phyloP scores from a whole-genome alignment of 1,140 invertebrate species.

The Octopus bimaculoides region DNA sequence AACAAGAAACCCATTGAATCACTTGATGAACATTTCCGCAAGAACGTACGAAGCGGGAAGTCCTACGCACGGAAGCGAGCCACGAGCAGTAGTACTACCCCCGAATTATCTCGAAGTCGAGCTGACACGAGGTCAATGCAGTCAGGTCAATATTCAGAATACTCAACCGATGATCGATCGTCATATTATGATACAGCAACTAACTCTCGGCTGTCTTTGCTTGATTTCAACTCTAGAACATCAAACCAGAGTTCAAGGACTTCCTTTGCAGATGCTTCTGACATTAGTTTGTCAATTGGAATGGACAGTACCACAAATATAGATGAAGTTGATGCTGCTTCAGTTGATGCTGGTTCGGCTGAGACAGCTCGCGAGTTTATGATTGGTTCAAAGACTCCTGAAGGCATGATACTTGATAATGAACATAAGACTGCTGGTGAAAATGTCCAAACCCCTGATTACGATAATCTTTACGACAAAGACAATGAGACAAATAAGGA shows the following conservation, averaged over 20 bases:
- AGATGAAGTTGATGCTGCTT: constrained; percentile 11
- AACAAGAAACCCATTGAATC: constrained; percentile 38
- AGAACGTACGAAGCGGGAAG: constrained; percentile 36
- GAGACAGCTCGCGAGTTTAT: not conserved
- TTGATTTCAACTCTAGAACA: constrained; percentile 36
- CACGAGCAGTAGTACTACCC: constrained; percentile 15
- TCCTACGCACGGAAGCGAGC: constrained; percentile 36
- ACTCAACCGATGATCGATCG: constrained; percentile 46
- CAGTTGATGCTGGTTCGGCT: constrained; percentile 19
- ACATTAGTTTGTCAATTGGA: constrained; percentile 31
- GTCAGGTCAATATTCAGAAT: constrained; percentile 44
- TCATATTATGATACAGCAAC: constrained; percentile 51
- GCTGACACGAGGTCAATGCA: constrained; percentile 45
- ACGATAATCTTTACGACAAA: constrained; percentile 44
- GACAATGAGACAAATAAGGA: constrained; percentile 16
- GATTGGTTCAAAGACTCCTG: constrained; percentile 25
- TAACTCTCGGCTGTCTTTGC: constrained; percentile 45
- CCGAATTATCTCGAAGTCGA: constrained; percentile 37
- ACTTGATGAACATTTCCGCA: constrained; percentile 49
- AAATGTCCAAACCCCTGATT: constrained; percentile 43
- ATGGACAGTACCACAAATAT: constrained; percentile 3
- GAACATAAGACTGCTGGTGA: constrained; percentile 28
- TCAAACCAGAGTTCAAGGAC: constrained; percentile 49
- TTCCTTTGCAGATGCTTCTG: constrained; percentile 46
- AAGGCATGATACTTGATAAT: constrained; percentile 24